These are phyloP conservation scores for Enteromius anoplus DNA, from an alignment of 2,797 vertebrate species.

Conservation along the genomic window DNA sequence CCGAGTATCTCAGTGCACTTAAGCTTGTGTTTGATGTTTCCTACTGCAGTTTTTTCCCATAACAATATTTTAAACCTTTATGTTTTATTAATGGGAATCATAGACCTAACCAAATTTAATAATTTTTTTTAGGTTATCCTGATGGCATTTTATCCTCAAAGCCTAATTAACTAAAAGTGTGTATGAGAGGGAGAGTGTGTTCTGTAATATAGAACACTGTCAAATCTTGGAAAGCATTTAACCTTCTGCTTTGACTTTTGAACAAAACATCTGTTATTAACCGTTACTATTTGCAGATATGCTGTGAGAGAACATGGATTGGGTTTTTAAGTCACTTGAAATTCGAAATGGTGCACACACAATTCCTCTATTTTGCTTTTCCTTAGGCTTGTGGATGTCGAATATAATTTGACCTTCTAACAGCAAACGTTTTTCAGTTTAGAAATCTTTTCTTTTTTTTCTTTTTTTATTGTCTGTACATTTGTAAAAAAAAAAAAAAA, in stretches of 20 bases:
- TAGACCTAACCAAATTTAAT: not conserved
- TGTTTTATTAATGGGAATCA: not conserved
- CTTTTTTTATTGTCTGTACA: not conserved
- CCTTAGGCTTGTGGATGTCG: not conserved
- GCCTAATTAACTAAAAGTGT: not conserved
- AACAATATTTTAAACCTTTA: not conserved
- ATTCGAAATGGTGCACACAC: not conserved
- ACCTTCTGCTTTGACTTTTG: not conserved
- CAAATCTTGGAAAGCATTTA: not conserved
- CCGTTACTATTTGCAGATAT: not conserved
- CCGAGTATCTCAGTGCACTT: not conserved
- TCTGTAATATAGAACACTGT: not conserved
- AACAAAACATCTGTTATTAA: not conserved
- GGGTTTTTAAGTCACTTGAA: not conserved
- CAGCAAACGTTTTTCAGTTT: not conserved
- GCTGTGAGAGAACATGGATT: not conserved
- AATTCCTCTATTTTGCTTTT: too few species aligned
- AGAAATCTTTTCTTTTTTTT: not conserved
- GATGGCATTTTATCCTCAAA: slow-evolving; percentile 5
- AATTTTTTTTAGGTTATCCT: not conserved
- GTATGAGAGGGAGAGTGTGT: not conserved
- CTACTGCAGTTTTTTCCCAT: not conserved
- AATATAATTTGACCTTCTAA: not conserved
- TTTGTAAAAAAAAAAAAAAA: too few species aligned
- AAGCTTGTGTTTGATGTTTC: not conserved